Evolutionary conservation across 2,888 invertebrate genomes (phyloP).

Genomic region (Pharmacophagus antenor): DNA sequence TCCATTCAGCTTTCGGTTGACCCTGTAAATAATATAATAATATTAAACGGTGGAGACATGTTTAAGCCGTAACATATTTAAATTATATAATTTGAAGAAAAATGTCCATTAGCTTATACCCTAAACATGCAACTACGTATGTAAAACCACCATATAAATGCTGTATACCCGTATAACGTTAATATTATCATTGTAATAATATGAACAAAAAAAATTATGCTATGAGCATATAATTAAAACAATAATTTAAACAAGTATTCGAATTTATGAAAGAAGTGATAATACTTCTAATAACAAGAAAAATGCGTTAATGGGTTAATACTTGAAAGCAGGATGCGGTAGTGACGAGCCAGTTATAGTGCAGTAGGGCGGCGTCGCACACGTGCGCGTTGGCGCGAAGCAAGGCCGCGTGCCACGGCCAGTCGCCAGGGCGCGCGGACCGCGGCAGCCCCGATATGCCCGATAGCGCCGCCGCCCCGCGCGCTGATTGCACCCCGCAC

Average conservation of each 20-base stretch:
- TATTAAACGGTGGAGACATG: no score
- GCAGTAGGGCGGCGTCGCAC: slow-evolving; percentile 92
- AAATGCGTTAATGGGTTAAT: not conserved
- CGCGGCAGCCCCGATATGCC: slow-evolving; percentile 83
- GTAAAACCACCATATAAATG: no score
- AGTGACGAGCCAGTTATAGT: slow-evolving; percentile 91
- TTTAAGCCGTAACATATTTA: no score
- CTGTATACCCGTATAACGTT: no score
- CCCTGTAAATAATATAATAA: slow-evolving; percentile 66
- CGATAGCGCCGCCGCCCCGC: slow-evolving; percentile 65
- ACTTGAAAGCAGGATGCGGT: slow-evolving; percentile 92
- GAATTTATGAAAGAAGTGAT: no score
- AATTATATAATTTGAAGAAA: no score
- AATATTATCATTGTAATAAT: no score
- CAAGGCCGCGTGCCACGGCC: slow-evolving; percentile 95
- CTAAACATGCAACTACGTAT: no score
- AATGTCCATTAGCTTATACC: no score
- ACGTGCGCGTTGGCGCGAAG: slow-evolving; percentile 92
- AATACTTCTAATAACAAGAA: not conserved
- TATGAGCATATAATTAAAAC: no score
- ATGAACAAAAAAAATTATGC: no score
- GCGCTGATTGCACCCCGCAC: slow-evolving; percentile 85
- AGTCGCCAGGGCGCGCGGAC: slow-evolving; percentile 90
- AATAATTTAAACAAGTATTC: no score
- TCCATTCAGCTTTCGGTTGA: slow-evolving; percentile 93